Evolutionary conservation across 2,888 invertebrate species (phyloP).

Genomic region (Zonitis immaculata): DNA sequence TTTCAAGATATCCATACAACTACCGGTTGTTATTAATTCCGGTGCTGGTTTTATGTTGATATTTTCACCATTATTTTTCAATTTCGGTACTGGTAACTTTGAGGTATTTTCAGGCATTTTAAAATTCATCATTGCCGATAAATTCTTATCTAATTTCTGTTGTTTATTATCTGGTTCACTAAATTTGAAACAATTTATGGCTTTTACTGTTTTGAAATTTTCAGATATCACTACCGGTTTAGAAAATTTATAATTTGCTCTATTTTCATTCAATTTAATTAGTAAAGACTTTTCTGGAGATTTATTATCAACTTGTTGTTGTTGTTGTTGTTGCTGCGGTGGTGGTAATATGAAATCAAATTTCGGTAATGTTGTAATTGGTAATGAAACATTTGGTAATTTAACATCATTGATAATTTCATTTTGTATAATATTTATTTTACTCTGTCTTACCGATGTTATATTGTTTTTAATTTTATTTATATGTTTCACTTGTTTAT

Average conservation of each 20-base stretch:
- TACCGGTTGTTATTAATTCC: constrained; percentile 45
- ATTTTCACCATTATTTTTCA: constrained; percentile 28
- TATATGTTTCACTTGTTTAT: constrained; percentile 41
- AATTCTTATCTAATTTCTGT: constrained; percentile 20
- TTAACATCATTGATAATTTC: constrained; percentile 49
- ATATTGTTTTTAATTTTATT: constrained; percentile 49
- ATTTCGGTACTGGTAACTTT: constrained; percentile 4
- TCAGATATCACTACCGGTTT: constrained; percentile 51
- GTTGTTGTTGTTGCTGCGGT: constrained; percentile 18
- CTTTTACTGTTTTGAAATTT: constrained; percentile 45
- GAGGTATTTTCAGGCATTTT: constrained; percentile 31
- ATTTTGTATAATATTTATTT: constrained; percentile 36
- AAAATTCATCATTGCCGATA: constrained; percentile 9
- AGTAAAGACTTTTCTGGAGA: constrained; percentile 14
- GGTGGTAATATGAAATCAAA: constrained; percentile 51
- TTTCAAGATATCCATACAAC: constrained; percentile 48
- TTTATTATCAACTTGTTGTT: constrained; percentile 18
- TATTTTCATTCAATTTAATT: constrained; percentile 22
- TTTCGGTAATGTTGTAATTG: constrained; percentile 55
- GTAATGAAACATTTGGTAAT: constrained; percentile 53
- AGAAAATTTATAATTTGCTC: constrained; percentile 46
- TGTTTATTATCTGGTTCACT: constrained; percentile 52
- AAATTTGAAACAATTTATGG: constrained; percentile 56
- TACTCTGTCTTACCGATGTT: constrained; percentile 32
- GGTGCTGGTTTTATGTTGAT: constrained; percentile 23